Evolutionary conservation across 2,113 vertebrate species (phyloP), one percentile per base, ranked within the genome.

Genomic region (Sisor rabdophorus): DNA sequence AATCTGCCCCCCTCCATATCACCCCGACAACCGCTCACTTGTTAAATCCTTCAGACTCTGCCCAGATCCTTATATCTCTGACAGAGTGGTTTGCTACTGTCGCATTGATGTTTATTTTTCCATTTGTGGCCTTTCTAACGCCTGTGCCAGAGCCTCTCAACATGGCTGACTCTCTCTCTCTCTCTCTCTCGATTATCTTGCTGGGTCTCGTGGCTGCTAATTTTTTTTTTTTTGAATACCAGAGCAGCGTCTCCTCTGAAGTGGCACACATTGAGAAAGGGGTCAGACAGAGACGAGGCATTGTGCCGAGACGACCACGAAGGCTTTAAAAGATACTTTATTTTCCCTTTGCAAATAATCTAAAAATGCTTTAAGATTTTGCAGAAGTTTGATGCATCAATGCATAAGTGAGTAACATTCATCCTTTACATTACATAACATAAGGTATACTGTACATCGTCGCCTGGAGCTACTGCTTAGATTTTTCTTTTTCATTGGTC

Each of bases 81-180:
- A 80, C 76, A 71, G 64, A 16, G 69, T 13, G n/a, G 28, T 77
- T 58, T 59, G 60, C 53, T 56, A 28, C 71, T 68, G 47, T 73
- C 59, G 15, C 68, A 10, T 22, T 12, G 47, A 53, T 52, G 50
- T 73, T 56, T 72, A 40, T 76, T 80, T 75, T 71, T 77, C 75
- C 67, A 28, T 32, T 75, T n/a, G 60, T 44, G 77, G 74, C 75
- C 77, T 55, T 86, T 81, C 76, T 82, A 77, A 69, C 3, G n/a
- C 67, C 40, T 32, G 20, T 69, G 60, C 28, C 53, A 36, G 47
- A 24, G 44, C 15, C 69, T 28, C 72, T 80, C 75, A 32, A 40
- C 32, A 55, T 72, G 71, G 32, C 55, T 7, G 50, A 73, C 60
- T 76, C 55, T 48, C 82, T 77, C 68, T 80, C 60, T 78, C 73